A percentile compares a stretch with the other conserved stretches of the same genome.
phyloP scores from a whole-genome alignment of 2,797 vertebrate genomes.

The Iguana delicatissima region DNA sequence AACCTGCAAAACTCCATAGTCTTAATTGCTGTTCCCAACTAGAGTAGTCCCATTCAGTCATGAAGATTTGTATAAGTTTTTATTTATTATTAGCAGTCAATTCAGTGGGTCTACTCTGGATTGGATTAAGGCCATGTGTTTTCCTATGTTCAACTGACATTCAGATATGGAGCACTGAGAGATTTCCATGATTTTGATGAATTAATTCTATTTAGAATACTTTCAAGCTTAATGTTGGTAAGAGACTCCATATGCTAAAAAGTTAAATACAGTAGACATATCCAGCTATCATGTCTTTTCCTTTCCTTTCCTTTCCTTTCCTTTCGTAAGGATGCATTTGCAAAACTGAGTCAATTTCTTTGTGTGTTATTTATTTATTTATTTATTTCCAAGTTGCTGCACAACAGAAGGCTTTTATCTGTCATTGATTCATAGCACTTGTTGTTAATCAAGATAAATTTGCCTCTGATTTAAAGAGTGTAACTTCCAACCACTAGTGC shows the following conservation, averaged over 20 bases:
- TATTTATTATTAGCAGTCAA: too few relatives aligned
- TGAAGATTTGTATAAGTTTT: too few relatives aligned
- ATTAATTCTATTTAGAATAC: slow-evolving; percentile 59
- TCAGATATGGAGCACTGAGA: slow-evolving; percentile 26
- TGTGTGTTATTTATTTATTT: slow-evolving; percentile 41
- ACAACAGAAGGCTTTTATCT: slow-evolving; percentile 59
- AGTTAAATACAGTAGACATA: slow-evolving; percentile 64
- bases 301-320: too few relatives aligned
- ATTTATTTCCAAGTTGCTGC: slow-evolving; percentile 59
- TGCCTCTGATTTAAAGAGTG: slow-evolving; percentile 70
- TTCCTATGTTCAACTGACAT: too few relatives aligned
- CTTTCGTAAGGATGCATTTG: slow-evolving; percentile 49
- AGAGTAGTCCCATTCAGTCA: too few relatives aligned
- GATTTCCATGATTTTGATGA: slow-evolving; percentile 50
- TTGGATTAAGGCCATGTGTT: too few relatives aligned
- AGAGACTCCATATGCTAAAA: slow-evolving; percentile 57
- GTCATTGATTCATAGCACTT: slow-evolving; percentile 71
- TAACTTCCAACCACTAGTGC: slow-evolving; percentile 64
- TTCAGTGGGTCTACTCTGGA: too few relatives aligned
- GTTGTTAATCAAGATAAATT: slow-evolving; percentile 78
- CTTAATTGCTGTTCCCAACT: too few relatives aligned
- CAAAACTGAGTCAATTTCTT: slow-evolving; percentile 62
- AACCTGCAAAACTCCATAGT: background rate
- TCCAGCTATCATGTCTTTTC: slow-evolving; percentile 45
- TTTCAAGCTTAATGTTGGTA: slow-evolving; percentile 64